phyloP scores from a whole-genome alignment of 2,888 invertebrate species.

The Nemotelus pantherinus region DNA sequence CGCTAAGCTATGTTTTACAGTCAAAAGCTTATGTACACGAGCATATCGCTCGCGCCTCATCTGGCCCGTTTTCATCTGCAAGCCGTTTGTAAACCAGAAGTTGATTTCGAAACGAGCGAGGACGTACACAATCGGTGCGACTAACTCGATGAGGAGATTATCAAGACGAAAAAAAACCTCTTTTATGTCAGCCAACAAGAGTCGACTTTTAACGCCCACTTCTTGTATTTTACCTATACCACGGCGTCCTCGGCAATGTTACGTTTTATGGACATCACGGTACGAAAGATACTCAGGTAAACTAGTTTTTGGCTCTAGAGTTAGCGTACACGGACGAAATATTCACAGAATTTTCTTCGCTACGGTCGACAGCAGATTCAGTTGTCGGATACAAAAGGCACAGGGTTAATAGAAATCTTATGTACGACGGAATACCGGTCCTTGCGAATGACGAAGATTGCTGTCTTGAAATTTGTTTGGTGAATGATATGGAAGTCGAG shows the following conservation, averaged over 20 bases:
- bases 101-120: neutral
- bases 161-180: conserved; percentile 23
- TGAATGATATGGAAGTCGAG: neutral
- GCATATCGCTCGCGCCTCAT: neutral
- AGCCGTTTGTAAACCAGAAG: neutral
- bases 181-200: conserved; percentile 38
- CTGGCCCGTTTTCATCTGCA: conserved; percentile 2
- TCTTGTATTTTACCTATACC: conserved; percentile 33
- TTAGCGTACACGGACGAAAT: conserved; percentile 2
- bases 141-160: conserved; percentile 7
- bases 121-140: neutral
- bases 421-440: no score
- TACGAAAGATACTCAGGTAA: conserved; percentile 12
- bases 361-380: conserved; percentile 2
- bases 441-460: no score
- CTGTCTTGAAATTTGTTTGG: neutral
- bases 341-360: neutral
- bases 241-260: neutral
- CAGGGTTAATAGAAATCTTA: conserved; percentile 34
- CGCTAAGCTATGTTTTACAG: neutral
- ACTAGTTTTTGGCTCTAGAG: neutral
- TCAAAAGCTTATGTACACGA: neutral
- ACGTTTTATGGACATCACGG: conserved; percentile 30
- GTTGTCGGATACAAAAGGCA: neutral
- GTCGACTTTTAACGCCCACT: conserved; percentile 40